Evolutionary conservation across 2,888 invertebrate genomes (phyloP).

Genomic region (Lasioglossum marginatum): DNA sequence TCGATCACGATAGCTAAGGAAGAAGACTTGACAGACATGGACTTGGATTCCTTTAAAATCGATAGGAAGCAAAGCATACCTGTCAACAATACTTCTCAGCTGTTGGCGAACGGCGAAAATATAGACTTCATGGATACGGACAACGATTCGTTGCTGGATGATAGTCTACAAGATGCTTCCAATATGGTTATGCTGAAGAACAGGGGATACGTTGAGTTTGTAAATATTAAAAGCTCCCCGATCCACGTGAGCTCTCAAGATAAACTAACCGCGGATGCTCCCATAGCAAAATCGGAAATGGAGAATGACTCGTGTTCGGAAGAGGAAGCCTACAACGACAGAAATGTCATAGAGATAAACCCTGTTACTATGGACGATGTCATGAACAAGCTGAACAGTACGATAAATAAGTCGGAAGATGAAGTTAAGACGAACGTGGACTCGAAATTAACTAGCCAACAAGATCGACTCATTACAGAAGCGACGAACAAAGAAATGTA

Average conservation of each 20-base stretch:
- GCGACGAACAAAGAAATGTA: conserved; percentile 77
- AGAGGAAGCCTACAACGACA: conserved; percentile 71
- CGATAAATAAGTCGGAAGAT: conserved; percentile 25
- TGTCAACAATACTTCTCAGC: conserved; percentile 79
- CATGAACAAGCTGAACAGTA: conserved; percentile 72
- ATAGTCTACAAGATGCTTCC: conserved; percentile 86
- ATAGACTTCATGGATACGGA: conserved; percentile 95
- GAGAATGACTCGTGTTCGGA: conserved; percentile 80
- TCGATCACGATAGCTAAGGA: conserved; percentile 77
- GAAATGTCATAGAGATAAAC: conserved; percentile 80
- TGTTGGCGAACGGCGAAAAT: conserved; percentile 89
- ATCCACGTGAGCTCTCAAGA: not conserved
- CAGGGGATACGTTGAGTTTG: conserved; percentile 89
- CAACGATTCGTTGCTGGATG: conserved; percentile 91
- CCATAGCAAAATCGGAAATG: conserved; percentile 79
- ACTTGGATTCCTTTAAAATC: conserved; percentile 80
- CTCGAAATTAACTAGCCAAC: conserved; percentile 46
- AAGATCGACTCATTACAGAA: conserved; percentile 84
- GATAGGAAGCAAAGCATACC: conserved; percentile 64
- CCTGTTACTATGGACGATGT: conserved; percentile 82
- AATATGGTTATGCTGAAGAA: conserved; percentile 86
- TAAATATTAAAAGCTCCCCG: conserved; percentile 83
- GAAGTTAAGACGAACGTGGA: conserved; percentile 3
- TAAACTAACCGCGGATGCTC: conserved; percentile 66
- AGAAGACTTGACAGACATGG: conserved; percentile 82